Base-by-base conservation (phyloP, 2,888 invertebrate genomes). In the Troides helena region DNA sequence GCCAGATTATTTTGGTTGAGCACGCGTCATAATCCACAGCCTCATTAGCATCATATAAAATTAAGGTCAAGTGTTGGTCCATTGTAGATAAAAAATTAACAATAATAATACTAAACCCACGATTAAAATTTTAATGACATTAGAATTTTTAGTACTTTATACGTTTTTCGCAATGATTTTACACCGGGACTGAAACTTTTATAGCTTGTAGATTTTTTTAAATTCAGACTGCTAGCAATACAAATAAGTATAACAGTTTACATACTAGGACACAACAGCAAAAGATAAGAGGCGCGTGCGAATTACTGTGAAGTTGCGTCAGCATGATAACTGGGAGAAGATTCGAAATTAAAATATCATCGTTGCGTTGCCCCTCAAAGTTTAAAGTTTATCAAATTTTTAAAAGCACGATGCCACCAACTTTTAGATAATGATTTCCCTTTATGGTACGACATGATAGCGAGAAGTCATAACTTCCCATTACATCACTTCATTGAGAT, bases 331-430 rank as follows among this genome's bases (percentile, higher is more conserved):
- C 67, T 39, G 57, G 25, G 23, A 59, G 67, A 73, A 72, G 76
- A 80, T 58, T 79, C 74, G 77, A 80, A 80, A 80, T 83, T 81
- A 75, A 73, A 75, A 72, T 77, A 81, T 82, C 76, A 75, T 67
- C 65, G 70, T 77, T 75, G 75, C 72, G 75, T 77, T 71, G 70
- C 75, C 74, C 77, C 80, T 79, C 74, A 74, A 78, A 81, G 85
- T 83, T 84, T 79, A 85, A 82, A 85, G 85, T 83, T 82, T 84
- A 86, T 85, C 84, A 73, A 64, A 69, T 73, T 76, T 75, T 75
- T 76, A 73, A 74, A 72, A 73, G 71, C 72, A 73, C 67, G 73
- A 73, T 75, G 74, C 71, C 69, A 60, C 65, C 69, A 64, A 71
- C 75, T 74, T 76, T 74, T 50, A 56, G 67, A 67, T 71, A 65